phyloP scores from a whole-genome alignment of 2,113 vertebrate genomes.

The Anseranas semipalmata region DNA sequence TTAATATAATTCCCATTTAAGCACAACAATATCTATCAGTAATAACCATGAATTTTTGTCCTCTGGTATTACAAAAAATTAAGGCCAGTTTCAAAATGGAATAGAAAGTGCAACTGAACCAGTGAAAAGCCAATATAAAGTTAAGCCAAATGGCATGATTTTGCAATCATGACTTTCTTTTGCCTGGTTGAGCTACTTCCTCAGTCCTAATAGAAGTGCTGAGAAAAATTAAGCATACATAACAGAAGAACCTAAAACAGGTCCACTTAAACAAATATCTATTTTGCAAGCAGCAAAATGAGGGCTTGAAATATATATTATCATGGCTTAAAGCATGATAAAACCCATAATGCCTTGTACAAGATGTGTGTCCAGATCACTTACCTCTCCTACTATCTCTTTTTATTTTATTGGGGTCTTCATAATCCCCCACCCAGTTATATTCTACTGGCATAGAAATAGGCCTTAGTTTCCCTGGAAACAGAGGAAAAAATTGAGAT shows the following conservation, averaged over 20 bases:
- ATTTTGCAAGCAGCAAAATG: background rate
- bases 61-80: background rate
- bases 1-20: background rate
- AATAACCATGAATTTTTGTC: background rate
- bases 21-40: background rate
- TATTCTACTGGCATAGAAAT: constrained; percentile 99
- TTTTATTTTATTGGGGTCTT: constrained; percentile 96
- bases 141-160: background rate
- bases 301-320: background rate
- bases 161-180: background rate
- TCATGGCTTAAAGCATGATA: background rate
- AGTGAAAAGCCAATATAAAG: background rate
- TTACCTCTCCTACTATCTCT: constrained; percentile 98
- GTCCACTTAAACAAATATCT: background rate
- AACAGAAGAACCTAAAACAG: background rate
- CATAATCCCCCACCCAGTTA: constrained; percentile 98
- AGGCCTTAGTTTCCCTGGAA: constrained; percentile 92
- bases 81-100: background rate
- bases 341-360: background rate
- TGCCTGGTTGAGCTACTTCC: background rate
- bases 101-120: background rate
- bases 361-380: constrained; percentile 67
- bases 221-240: background rate
- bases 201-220: background rate
- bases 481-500: constrained; percentile 73